A percentile compares a stretch with the other conserved stretches of the same genome.
Conservation (phyloP, 2,888 invertebrate genomes). For the Eretmocerus hayati region DNA sequence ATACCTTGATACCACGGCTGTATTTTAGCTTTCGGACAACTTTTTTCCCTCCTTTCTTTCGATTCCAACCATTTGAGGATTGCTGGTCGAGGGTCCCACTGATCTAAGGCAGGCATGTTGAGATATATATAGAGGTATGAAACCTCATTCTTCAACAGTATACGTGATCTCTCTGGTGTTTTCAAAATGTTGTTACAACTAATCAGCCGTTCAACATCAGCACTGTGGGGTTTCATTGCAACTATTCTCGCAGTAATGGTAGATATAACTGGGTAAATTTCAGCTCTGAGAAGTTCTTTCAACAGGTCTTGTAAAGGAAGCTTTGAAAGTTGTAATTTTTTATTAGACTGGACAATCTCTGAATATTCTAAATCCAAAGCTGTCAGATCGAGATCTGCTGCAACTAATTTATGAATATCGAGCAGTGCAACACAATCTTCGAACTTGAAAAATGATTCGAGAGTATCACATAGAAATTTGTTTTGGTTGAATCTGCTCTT, state of each 20-base stretch:
- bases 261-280: not conserved
- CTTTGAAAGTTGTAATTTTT: not conserved
- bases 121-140: not conserved
- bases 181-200: not conserved
- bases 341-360: not conserved
- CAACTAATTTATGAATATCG: not conserved
- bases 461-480: not conserved
- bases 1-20: not conserved
- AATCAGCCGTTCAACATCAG: constrained; percentile 2
- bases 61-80: not conserved
- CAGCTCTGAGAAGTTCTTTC: not conserved
- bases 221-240: not conserved
- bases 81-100: too few relatives aligned
- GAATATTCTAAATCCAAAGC: not conserved
- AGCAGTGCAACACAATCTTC: not conserved
- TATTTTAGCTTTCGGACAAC: not conserved
- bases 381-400: not conserved
- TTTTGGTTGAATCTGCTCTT: not conserved
- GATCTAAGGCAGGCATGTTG: not conserved
- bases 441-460: not conserved
- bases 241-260: not conserved
- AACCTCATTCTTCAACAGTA: not conserved
- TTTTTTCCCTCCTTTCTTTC: not conserved
- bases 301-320: not conserved
- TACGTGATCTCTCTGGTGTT: not conserved